phyloP scores from a whole-genome alignment of 2,113 vertebrate species.

The Amia ocellicauda region DNA sequence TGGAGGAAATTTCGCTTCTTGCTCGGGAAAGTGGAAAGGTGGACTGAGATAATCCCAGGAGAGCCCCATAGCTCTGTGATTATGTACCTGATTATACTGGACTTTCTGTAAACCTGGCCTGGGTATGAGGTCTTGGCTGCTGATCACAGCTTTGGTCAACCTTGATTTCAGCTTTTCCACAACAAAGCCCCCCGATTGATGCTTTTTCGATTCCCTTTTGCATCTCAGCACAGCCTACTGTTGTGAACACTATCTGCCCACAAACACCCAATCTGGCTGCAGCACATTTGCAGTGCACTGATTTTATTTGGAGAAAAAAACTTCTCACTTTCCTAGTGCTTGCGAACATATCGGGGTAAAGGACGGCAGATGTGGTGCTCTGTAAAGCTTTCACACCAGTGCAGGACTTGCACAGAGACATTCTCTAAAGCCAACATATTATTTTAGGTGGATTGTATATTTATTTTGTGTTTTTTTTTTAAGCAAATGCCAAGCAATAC shows the following conservation, averaged over 20 bases:
- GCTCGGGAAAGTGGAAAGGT: not conserved
- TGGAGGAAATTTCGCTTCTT: not conserved
- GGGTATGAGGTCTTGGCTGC: conserved; percentile 6
- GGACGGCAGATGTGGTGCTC: too few species aligned
- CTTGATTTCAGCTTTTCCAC: conserved; percentile 11
- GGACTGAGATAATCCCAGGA: not conserved
- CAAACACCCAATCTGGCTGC: not conserved
- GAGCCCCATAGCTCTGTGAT: not conserved
- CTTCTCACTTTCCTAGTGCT: too few species aligned
- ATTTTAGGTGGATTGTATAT: too few species aligned
- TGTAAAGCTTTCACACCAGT: too few species aligned
- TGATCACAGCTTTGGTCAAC: conserved; percentile 14
- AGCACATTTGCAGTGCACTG: too few species aligned
- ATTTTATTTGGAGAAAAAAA: too few species aligned
- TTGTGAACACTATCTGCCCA: not conserved
- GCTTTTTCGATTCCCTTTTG: not conserved
- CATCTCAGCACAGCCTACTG: not conserved
- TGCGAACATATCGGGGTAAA: too few species aligned
- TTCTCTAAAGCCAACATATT: too few species aligned
- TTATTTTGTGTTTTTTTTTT: too few species aligned
- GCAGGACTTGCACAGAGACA: too few species aligned
- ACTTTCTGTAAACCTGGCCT: not conserved
- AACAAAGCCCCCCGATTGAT: conserved; percentile 2
- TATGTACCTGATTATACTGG: conserved; percentile 4
- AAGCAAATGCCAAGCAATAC: too few species aligned